Evolutionary conservation across 2,113 vertebrate species (phyloP).

Genomic region (Microtus ochrogaster): DNA sequence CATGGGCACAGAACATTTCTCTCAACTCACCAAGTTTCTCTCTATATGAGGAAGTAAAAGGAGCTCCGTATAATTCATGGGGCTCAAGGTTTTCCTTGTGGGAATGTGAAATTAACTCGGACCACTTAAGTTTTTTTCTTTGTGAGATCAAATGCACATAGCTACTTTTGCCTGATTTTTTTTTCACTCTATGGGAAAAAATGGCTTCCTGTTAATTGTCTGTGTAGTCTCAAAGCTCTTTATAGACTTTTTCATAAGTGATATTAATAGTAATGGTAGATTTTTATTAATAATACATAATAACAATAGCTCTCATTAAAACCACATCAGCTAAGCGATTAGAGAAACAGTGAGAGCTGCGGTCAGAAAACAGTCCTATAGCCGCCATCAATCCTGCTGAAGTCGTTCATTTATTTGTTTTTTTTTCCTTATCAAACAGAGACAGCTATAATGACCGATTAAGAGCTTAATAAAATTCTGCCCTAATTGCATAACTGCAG

Average conservation of each 20-base stretch:
- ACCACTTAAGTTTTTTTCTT: neutral
- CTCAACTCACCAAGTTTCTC: conserved; percentile 21
- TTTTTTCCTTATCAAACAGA: conserved; percentile 63
- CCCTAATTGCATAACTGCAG: neutral
- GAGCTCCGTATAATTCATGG: neutral
- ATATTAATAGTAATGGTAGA: conserved; percentile 77
- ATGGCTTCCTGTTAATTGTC: conserved; percentile 61
- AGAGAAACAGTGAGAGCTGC: conserved; percentile 68
- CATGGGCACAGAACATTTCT: neutral
- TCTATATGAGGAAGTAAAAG: neutral
- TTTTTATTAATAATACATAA: conserved; percentile 81
- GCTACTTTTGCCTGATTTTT: neutral
- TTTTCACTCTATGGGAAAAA: conserved; percentile 45
- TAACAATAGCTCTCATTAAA: conserved; percentile 79
- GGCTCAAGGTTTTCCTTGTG: neutral
- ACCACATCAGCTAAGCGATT: conserved; percentile 72
- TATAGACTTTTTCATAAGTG: conserved; percentile 70
- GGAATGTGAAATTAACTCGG: neutral
- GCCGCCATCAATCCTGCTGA: conserved; percentile 54
- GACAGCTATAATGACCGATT: conserved; percentile 42
- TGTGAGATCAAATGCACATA: neutral
- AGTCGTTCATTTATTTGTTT: conserved; percentile 65
- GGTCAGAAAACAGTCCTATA: conserved; percentile 71
- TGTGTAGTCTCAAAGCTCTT: conserved; percentile 72
- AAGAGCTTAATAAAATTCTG: conserved; percentile 59